Conservation (phyloP, 2,113 vertebrate genomes). For the Gobius niger region DNA sequence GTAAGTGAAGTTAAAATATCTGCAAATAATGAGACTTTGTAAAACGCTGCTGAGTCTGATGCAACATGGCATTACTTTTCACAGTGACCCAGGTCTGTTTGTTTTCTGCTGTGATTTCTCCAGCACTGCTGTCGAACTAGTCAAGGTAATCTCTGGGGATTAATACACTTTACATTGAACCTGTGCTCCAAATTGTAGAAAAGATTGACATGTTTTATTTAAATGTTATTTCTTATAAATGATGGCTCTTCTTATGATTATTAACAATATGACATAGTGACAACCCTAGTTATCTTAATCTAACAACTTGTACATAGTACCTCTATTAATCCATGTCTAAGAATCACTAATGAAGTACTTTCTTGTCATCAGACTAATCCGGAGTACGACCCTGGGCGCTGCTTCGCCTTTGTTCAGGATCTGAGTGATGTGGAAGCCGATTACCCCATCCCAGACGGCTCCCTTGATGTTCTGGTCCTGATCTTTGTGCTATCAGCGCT, state of each 20-base stretch:
- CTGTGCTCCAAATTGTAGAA: too few species aligned
- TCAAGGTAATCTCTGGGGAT: slow-evolving; percentile 80
- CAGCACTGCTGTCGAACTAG: slow-evolving; percentile 86
- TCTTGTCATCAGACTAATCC: slow-evolving; percentile 77
- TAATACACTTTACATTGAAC: background rate
- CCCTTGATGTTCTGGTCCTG: slow-evolving; percentile 88
- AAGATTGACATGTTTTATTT: too few species aligned
- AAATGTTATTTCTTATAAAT: too few species aligned
- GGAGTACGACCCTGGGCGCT: slow-evolving; percentile 86
- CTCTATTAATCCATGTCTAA: background rate
- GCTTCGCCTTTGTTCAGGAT: slow-evolving; percentile 92
- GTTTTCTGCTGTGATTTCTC: slow-evolving; percentile 98
- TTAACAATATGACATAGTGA: too few species aligned
- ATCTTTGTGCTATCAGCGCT: slow-evolving; percentile 96
- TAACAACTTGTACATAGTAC: background rate
- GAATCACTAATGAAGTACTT: background rate
- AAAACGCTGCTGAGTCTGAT: background rate
- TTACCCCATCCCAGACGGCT: slow-evolving; percentile 84
- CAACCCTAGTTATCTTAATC: too few species aligned
- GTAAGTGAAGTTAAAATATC: slow-evolving; percentile 75
- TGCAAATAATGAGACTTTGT: background rate
- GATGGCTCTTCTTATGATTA: too few species aligned
- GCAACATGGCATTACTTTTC: slow-evolving; percentile 32
- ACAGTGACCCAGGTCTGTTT: slow-evolving; percentile 91
- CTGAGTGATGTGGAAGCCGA: slow-evolving; percentile 80